Percentiles rank a stretch among this genome's conserved stretches.
Evolutionary conservation across 2,797 vertebrate species (phyloP).

Genomic region (Cheirogaleus major): DNA sequence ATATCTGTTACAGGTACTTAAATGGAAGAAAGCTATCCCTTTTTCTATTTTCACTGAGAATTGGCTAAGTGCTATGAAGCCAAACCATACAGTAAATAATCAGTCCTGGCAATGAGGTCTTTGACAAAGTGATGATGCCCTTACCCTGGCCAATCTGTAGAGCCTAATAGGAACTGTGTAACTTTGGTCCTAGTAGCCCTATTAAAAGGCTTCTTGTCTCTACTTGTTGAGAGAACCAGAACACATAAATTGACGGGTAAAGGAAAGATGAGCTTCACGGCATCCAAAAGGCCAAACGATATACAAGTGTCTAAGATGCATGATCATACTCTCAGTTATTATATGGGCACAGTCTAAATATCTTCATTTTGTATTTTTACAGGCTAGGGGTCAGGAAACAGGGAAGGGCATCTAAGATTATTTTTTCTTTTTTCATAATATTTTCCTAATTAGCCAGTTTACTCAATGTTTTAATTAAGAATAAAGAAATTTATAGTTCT

Average conservation of each 20-base stretch:
- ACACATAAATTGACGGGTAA: not conserved
- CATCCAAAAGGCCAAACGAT: fast-evolving
- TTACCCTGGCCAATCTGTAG: not conserved
- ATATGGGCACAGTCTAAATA: not conserved
- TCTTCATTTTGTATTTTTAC: not conserved
- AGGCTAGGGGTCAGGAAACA: not conserved
- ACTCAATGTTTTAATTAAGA: constrained; percentile 2
- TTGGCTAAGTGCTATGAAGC: constrained; percentile 28
- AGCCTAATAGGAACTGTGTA: not conserved
- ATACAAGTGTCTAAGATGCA: fast-evolving
- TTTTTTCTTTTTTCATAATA: not conserved
- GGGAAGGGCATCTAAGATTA: not conserved
- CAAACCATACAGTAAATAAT: constrained; percentile 34
- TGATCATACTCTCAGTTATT: no score
- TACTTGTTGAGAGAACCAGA: not conserved
- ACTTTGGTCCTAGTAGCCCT: constrained; percentile 17
- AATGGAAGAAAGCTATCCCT: constrained; percentile 28
- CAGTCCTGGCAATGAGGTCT: not conserved
- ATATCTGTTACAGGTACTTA: not conserved
- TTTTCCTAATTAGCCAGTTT: not conserved
- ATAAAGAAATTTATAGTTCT: not conserved
- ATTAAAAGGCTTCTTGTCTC: not conserved
- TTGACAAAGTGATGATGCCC: constrained; percentile 42
- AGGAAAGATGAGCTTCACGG: not conserved
- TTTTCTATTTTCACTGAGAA: constrained; percentile 65